Evolutionary conservation across 1,140 invertebrate species (phyloP).

Genomic region (Papilio helenus): DNA sequence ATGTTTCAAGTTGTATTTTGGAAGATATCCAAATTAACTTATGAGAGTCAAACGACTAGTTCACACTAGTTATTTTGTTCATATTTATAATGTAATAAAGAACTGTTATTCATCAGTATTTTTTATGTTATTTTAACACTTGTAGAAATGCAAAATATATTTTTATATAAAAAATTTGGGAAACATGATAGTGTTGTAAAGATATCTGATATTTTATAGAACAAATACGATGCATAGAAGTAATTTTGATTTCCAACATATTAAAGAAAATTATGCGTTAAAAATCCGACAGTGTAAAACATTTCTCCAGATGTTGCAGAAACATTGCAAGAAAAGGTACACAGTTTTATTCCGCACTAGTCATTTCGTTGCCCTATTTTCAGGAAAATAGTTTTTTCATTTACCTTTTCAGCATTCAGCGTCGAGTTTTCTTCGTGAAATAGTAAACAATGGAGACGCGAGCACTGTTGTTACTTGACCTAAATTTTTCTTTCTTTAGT

Average conservation of each 20-base stretch:
- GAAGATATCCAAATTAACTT: background rate
- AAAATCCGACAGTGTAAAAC: background rate
- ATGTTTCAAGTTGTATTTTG: background rate
- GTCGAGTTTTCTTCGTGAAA: conserved; percentile 5
- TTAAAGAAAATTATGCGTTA: background rate
- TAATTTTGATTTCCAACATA: background rate
- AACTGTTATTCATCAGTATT: background rate
- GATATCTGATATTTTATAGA: background rate
- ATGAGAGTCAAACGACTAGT: background rate
- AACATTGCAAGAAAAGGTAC: background rate
- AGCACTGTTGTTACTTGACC: conserved; percentile 19
- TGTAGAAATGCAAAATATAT: background rate
- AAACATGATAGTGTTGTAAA: background rate
- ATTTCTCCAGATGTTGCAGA: background rate
- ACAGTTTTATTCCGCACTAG: background rate
- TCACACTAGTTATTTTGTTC: background rate
- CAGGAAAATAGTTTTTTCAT: background rate
- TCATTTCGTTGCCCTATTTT: conserved; percentile 23
- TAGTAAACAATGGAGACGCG: conserved; percentile 8
- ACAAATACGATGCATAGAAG: too few species aligned
- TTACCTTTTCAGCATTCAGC: conserved; percentile 24
- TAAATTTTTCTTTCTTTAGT: conserved; percentile 17
- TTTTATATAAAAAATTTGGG: background rate
- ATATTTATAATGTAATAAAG: background rate
- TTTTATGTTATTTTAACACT: background rate